Conservation (phyloP, 2,888 invertebrate species). For the Thumatha senex region DNA sequence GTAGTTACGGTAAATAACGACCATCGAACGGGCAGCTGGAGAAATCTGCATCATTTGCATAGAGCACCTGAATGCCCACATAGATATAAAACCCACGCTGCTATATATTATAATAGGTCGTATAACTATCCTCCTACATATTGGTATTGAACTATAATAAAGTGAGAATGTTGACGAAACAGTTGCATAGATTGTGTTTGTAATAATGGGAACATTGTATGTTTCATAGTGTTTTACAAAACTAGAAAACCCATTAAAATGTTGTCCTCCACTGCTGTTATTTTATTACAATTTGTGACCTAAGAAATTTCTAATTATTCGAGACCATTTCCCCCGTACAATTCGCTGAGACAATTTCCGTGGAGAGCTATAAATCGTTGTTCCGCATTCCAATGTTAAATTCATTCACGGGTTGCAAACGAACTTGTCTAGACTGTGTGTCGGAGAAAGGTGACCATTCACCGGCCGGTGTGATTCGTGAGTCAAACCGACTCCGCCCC, state of each 20-base stretch:
- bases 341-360: constrained; percentile 60
- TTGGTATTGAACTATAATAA: constrained; percentile 37
- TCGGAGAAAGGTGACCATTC: constrained; percentile 83
- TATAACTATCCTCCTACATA: constrained; percentile 39
- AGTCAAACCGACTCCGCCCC: constrained; percentile 56
- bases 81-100: constrained; percentile 46
- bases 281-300: constrained; percentile 33
- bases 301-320: constrained; percentile 59
- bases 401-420: constrained; percentile 77
- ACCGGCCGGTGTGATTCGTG: constrained; percentile 59
- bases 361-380: constrained; percentile 65
- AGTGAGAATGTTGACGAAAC: constrained; percentile 21
- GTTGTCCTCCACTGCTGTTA: constrained; percentile 14
- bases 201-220: too few relatives aligned
- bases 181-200: too few relatives aligned
- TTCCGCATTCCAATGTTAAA: constrained; percentile 79
- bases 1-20: constrained; percentile 48
- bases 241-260: constrained; percentile 26
- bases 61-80: constrained; percentile 56
- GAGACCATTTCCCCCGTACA: constrained; percentile 62
- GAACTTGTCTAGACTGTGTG: constrained; percentile 78
- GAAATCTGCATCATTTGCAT: constrained; percentile 62
- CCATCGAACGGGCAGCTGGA: constrained; percentile 42
- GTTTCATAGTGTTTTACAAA: not conserved
- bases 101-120: constrained; percentile 20